phyloP scores from a whole-genome alignment of 2,888 invertebrate species.

The Eulithis testata region DNA sequence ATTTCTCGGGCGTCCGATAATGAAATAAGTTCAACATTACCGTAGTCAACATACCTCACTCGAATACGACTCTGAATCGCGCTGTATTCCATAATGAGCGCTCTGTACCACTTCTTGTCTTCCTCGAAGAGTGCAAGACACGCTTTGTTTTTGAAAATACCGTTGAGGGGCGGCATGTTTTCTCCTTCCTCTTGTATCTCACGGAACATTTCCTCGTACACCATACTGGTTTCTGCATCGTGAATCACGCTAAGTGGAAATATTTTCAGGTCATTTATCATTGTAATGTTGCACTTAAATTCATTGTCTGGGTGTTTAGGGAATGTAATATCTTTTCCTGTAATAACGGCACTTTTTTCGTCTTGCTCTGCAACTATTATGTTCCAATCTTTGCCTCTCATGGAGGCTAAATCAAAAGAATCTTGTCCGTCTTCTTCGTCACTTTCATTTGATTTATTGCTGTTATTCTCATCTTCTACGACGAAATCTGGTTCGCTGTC shows the following conservation, averaged over 20 bases:
- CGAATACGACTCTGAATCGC: slow-evolving; percentile 72
- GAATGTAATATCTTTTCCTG: slow-evolving; percentile 53
- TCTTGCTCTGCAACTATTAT: slow-evolving; percentile 59
- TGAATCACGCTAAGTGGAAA: slow-evolving; percentile 68
- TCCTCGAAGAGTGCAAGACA: slow-evolving; percentile 86
- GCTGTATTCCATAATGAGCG: slow-evolving; percentile 83
- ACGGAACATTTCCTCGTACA: slow-evolving; percentile 76
- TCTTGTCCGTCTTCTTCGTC: slow-evolving; percentile 39
- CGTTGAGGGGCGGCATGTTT: slow-evolving; percentile 70
- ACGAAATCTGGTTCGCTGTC: slow-evolving; percentile 48
- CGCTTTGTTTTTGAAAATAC: slow-evolving; percentile 77
- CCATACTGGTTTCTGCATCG: slow-evolving; percentile 65
- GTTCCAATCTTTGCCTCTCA: slow-evolving; percentile 65
- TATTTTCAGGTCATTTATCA: slow-evolving; percentile 60
- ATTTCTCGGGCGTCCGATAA: slow-evolving; percentile 77
- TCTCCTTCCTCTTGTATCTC: slow-evolving; percentile 77
- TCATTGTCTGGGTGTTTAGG: slow-evolving; percentile 50
- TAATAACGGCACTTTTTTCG: slow-evolving; percentile 49
- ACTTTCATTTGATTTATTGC: slow-evolving; percentile 29
- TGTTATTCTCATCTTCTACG: slow-evolving; percentile 37
- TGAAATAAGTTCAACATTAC: slow-evolving; percentile 85
- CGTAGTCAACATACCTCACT: slow-evolving; percentile 90
- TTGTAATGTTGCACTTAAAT: slow-evolving; percentile 64
- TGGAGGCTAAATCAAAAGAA: slow-evolving; percentile 50
- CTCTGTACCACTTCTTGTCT: slow-evolving; percentile 90